These are phyloP conservation scores for Lophius americanus DNA, from an alignment of 2,797 vertebrate genomes.

Conservation along the genomic window DNA sequence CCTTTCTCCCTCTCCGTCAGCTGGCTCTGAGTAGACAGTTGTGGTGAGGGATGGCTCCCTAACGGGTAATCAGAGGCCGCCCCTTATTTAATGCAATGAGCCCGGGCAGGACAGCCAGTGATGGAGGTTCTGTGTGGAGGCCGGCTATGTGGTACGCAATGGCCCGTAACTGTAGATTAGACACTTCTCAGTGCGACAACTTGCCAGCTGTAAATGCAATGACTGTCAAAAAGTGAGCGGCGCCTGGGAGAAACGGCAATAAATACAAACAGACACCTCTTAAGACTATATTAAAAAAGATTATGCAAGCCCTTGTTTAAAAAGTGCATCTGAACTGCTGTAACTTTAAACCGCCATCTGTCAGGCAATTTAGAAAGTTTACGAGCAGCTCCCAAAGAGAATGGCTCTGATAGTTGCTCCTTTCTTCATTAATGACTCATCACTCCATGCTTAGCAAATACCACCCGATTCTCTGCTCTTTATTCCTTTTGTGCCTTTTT, in stretches of 20 bases:
- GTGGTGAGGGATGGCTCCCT: conserved; percentile 56
- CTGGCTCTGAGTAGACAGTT: conserved; percentile 33
- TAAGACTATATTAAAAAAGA: conserved; percentile 23
- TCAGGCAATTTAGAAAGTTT: conserved; percentile 45
- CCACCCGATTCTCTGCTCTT: conserved; percentile 27
- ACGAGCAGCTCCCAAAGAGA: conserved; percentile 38
- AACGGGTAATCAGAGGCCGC: conserved; percentile 62
- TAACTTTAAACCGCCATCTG: conserved; percentile 45
- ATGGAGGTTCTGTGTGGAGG: conserved; percentile 52
- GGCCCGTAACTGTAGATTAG: conserved; percentile 73
- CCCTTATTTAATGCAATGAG: conserved; percentile 68
- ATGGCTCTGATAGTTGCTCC: conserved; percentile 41
- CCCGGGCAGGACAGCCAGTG: conserved; percentile 57
- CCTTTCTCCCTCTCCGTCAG: neutral
- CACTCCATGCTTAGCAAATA: conserved; percentile 42
- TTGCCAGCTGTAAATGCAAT: conserved; percentile 61
- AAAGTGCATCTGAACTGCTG: conserved; percentile 36
- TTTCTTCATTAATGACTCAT: conserved; percentile 57
- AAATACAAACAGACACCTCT: conserved; percentile 53
- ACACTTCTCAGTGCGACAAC: conserved; percentile 62
- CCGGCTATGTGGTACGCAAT: conserved; percentile 34
- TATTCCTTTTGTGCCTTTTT: conserved; percentile 20
- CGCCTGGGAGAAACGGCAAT: conserved; percentile 44
- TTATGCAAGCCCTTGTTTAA: conserved; percentile 21
- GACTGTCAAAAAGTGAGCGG: conserved; percentile 52